Base-by-base conservation (phyloP, 64 coral and sea anemone genomes). In the Porites lutea region DNA sequence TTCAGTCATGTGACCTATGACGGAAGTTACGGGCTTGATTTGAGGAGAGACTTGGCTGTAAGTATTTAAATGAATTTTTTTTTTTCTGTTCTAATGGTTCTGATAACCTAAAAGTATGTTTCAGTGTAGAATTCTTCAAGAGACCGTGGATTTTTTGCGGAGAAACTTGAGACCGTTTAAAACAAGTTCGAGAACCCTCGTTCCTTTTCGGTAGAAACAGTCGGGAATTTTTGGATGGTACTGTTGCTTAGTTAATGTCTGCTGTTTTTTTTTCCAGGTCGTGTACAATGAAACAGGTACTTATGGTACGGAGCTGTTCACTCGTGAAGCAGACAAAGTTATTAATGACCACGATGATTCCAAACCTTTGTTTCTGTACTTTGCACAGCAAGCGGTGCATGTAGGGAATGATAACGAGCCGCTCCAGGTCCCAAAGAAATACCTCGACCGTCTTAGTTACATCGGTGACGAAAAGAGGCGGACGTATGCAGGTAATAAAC, bases 1-100 rank as follows among this genome's bases (percentile, higher is more conserved):
- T 98, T 89, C 55, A 96, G 86, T 70, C 97, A 98, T 83, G 97
- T 98, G 74, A 79, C 97, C 16, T 82, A 98, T 83, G 94, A 98
- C 64, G 94, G 83, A 23, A 82, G 83, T 75, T 98, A 98, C 52
- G 97, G 97, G 45, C 88, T 98, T 9, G 97, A 98, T 76, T 79
- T 98, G 53, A 83, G 97, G 48, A 88, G 85, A 89, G 89, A 98
- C 50, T 63, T 98, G 90, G 76, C 95, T 22, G 97, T 98, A 52
- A 98, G 94, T 93, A 65, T 8, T 82, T 48, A 4, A 73, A 46
- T 10, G 16, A 13, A 82, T 53, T 58, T 27, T 14, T 16, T 4
- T 2, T 72, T 75, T 88, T 21, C 72, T 89, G 13, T 37, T 37
- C 27, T 37, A 37, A 37, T 37, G 27, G 27, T 37, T 37, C 27